phyloP scores from a whole-genome alignment of 1,140 invertebrate genomes.

The Listronotus oregonensis region DNA sequence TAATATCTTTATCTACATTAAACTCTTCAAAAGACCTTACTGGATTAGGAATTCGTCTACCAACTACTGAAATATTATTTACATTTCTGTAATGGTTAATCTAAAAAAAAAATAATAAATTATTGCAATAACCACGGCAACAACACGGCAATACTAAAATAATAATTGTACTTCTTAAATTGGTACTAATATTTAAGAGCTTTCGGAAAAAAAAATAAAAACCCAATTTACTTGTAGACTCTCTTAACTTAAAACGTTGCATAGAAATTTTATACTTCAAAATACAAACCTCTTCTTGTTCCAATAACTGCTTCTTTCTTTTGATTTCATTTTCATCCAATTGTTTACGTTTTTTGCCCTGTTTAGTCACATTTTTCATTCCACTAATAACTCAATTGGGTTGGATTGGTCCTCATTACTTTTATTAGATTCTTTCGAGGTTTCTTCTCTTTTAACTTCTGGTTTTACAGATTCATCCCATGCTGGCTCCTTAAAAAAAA shows the following conservation, averaged over 20 bases:
- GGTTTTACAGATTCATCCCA: constrained; percentile 40
- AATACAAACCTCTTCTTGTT: constrained; percentile 52
- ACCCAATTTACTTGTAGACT: constrained; percentile 21
- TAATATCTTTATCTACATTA: constrained; percentile 64
- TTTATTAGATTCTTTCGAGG: constrained; percentile 40
- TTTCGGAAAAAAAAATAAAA: constrained; percentile 38
- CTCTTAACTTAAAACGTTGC: background rate
- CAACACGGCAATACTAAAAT: constrained; percentile 36
- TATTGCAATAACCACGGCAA: constrained; percentile 28
- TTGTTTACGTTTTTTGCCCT: constrained; percentile 52
- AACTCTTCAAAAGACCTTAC: constrained; percentile 75
- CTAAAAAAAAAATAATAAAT: constrained; percentile 34
- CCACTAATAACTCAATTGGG: constrained; percentile 48
- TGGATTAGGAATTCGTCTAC: constrained; percentile 76
- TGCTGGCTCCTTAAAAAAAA: too few species aligned
- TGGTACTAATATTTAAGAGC: too few species aligned
- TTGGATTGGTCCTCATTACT: constrained; percentile 38
- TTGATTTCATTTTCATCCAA: constrained; percentile 48
- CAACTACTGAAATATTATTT: constrained; percentile 77
- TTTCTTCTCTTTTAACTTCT: constrained; percentile 36
- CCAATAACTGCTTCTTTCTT: constrained; percentile 55
- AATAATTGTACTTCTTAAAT: constrained; percentile 10
- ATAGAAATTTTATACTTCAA: background rate
- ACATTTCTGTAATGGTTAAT: constrained; percentile 73
- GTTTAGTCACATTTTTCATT: constrained; percentile 44